Evolutionary conservation across 2,888 invertebrate genomes (phyloP).

Genomic region (Desoria tigrina): DNA sequence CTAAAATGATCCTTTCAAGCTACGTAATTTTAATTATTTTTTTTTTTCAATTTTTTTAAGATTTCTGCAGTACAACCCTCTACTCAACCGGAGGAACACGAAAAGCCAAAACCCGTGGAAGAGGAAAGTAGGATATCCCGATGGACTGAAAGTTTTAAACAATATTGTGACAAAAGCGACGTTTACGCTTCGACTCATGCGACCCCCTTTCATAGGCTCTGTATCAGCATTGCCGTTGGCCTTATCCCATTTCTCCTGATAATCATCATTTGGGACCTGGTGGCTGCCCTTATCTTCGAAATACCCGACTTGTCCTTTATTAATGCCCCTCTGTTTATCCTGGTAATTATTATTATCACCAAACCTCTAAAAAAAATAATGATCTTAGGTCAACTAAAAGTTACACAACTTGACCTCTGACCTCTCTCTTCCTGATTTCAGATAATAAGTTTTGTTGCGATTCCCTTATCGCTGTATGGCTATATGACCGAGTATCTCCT

Average conservation of each 20-base stretch:
- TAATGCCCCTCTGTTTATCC: conserved; percentile 29
- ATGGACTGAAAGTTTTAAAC: neutral
- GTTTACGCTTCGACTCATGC: neutral
- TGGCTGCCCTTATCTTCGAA: conserved; percentile 27
- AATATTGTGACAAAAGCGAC: neutral
- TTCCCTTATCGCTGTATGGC: conserved; percentile 36
- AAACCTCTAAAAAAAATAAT: too few relatives aligned
- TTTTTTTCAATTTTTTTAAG: too few relatives aligned
- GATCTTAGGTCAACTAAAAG: neutral
- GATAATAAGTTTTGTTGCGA: conserved; percentile 34
- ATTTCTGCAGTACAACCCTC: too few relatives aligned
- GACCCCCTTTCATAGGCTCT: conserved; percentile 12
- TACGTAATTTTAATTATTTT: too few relatives aligned
- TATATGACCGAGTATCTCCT: conserved; percentile 43
- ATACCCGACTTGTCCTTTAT: conserved; percentile 39
- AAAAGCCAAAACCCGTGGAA: too few relatives aligned
- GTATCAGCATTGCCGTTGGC: conserved; percentile 26
- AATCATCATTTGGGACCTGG: conserved; percentile 32
- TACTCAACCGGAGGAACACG: too few relatives aligned
- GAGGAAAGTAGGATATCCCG: neutral
- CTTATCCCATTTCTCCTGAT: conserved; percentile 27
- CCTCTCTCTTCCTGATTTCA: conserved; percentile 1
- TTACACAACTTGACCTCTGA: neutral
- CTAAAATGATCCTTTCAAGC: too few relatives aligned
- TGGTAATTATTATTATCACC: conserved; percentile 23